A percentile compares a stretch with the other conserved stretches of the same genome.
Evolutionary conservation across 2,113 vertebrate species (phyloP).

Genomic region (Cololabis saira): DNA sequence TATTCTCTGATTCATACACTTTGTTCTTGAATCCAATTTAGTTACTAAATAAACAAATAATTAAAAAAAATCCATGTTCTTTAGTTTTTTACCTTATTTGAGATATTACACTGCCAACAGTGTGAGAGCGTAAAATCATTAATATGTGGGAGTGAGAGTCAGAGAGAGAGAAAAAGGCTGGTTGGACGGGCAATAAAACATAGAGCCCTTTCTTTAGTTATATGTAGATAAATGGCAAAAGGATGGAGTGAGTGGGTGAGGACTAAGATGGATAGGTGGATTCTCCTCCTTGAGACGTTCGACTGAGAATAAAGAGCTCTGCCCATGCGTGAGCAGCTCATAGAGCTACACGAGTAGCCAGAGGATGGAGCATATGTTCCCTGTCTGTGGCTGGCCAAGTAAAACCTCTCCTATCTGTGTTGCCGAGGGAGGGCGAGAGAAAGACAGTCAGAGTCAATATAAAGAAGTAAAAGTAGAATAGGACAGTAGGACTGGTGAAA

Average conservation of each 20-base stretch:
- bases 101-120: constrained; percentile 23
- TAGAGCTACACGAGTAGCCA: constrained; percentile 15
- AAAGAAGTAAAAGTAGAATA: constrained; percentile 4
- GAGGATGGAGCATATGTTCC: constrained; percentile 46
- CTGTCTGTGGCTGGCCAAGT: constrained; percentile 41
- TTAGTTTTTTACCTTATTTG: constrained; percentile 30
- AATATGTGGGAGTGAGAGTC: constrained; percentile 38
- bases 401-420: constrained; percentile 12
- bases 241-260: constrained; percentile 12
- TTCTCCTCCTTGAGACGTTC: neutral
- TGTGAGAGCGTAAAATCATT: constrained; percentile 40
- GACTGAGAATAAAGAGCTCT: constrained; percentile 5
- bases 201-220: neutral
- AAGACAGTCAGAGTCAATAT: constrained; percentile 1
- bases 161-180: constrained; percentile 6
- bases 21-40: neutral
- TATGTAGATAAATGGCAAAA: constrained; percentile 27
- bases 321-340: constrained; percentile 1
- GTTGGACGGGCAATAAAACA: constrained; percentile 33
- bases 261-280: neutral
- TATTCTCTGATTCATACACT: neutral
- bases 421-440: constrained; percentile 9
- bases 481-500: constrained; percentile 27
- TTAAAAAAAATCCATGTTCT: neutral
- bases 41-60: neutral